A percentile compares a stretch with the other conserved stretches of the same genome.
phyloP scores from a whole-genome alignment of 1,140 invertebrate genomes.

The Cotesia typhae region DNA sequence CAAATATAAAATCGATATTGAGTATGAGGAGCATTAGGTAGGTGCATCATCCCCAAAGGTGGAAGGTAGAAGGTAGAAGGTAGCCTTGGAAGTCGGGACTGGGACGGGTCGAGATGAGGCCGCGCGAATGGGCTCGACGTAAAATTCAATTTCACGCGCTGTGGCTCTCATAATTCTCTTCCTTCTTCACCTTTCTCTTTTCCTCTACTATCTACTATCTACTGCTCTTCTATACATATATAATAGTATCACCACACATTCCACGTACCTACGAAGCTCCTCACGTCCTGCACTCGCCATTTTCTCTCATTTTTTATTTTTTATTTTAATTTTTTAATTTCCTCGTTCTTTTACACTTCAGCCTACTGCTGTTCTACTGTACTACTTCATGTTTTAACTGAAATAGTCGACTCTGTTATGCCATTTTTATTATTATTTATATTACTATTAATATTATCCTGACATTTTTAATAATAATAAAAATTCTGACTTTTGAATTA shows the following conservation, averaged over 20 bases:
- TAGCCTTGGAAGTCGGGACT: background rate
- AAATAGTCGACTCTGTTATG: background rate
- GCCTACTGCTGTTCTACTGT: background rate
- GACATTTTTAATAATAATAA: too few species aligned
- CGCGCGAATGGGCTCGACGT: slow-evolving; percentile 35
- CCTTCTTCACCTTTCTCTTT: slow-evolving; percentile 20
- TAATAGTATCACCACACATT: slow-evolving; percentile 8
- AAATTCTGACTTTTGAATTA: too few species aligned
- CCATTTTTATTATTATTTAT: too few species aligned
- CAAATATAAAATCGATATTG: slow-evolving; percentile 4
- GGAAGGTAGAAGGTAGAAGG: background rate
- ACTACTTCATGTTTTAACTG: background rate
- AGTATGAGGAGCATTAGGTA: background rate
- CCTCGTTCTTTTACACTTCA: background rate
- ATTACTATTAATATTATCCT: too few species aligned
- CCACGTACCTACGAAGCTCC: background rate
- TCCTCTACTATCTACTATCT: too few species aligned
- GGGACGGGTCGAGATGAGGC: slow-evolving; percentile 10
- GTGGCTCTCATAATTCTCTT: slow-evolving; percentile 40
- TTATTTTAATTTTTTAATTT: background rate
- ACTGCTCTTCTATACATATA: too few species aligned
- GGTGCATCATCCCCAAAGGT: too few species aligned
- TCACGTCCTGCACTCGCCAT: background rate
- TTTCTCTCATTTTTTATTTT: background rate
- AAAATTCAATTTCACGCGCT: slow-evolving; percentile 53